These are phyloP conservation scores for Hippocampus zosterae DNA, from an alignment of 2,113 vertebrate genomes.

Conservation along the genomic window DNA sequence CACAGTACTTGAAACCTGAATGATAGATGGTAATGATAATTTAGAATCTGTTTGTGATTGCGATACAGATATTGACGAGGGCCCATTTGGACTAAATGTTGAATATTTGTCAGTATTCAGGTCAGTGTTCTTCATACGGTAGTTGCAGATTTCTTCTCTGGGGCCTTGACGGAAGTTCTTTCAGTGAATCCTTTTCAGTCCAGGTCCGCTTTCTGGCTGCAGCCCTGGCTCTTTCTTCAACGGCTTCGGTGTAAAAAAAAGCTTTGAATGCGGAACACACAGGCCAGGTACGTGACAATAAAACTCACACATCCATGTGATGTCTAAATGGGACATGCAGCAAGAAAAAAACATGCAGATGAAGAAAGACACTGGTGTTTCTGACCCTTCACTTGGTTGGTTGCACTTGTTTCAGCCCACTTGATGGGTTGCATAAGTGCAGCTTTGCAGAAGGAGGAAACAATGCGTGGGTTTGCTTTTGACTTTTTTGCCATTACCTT, in stretches of 20 bases:
- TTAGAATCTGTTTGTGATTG: background rate
- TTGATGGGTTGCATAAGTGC: conserved; percentile 48
- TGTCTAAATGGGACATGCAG: conserved; percentile 8
- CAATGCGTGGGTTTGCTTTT: conserved; percentile 53
- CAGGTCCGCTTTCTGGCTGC: conserved; percentile 81
- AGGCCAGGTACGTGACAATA: conserved; percentile 78
- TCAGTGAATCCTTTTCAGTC: conserved; percentile 81
- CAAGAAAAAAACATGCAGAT: background rate
- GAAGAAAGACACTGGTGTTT: conserved; percentile 3
- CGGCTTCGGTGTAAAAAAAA: conserved; percentile 81
- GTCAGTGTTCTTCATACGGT: conserved; percentile 55
- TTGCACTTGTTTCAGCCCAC: conserved; percentile 41
- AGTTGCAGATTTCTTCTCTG: conserved; percentile 41
- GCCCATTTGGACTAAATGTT: too few relatives aligned
- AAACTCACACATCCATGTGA: background rate
- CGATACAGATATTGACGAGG: too few relatives aligned
- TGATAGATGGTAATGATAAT: background rate
- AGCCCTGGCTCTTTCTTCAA: conserved; percentile 78
- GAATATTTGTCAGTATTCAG: too few relatives aligned
- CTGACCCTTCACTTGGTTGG: conserved; percentile 17
- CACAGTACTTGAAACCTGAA: background rate
- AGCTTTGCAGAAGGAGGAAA: conserved; percentile 40
- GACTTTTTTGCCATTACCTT: conserved; percentile 36
- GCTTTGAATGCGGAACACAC: conserved; percentile 96
- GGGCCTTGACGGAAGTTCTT: conserved; percentile 64